These are phyloP conservation scores for Embidobia sp. DNA, from an alignment of 2,888 invertebrate genomes.

Conservation along the genomic window DNA sequence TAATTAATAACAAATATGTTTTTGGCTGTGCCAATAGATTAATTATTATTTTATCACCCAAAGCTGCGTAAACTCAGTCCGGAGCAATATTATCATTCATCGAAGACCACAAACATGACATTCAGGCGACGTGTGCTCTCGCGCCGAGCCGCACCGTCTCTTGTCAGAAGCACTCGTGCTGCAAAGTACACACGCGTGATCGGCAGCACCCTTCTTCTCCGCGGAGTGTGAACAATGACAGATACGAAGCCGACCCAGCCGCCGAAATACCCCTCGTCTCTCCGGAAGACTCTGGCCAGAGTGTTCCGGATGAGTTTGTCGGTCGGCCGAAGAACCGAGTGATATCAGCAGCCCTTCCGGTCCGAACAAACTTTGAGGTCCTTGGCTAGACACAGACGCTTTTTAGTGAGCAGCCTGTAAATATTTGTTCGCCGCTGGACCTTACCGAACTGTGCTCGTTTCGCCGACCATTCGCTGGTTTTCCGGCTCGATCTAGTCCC, in stretches of 20 bases:
- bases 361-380: too few relatives aligned
- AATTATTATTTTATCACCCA: slow-evolving; percentile 63
- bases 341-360: too few relatives aligned
- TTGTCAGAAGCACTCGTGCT: slow-evolving; percentile 10
- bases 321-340: too few relatives aligned
- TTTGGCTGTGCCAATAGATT: too few relatives aligned
- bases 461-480: too few relatives aligned
- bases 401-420: too few relatives aligned
- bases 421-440: too few relatives aligned
- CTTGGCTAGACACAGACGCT: too few relatives aligned
- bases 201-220: neutral
- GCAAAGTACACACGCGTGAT: slow-evolving; percentile 13
- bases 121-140: slow-evolving; percentile 55
- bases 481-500: too few relatives aligned
- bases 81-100: slow-evolving; percentile 62
- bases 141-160: slow-evolving; percentile 59
- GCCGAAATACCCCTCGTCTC: slow-evolving; percentile 16
- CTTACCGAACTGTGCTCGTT: too few relatives aligned
- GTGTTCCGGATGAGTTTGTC: slow-evolving; percentile 64
- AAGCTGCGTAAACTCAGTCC: slow-evolving; percentile 52
- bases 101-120: slow-evolving; percentile 67
- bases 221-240: slow-evolving; percentile 24
- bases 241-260: neutral
- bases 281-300: slow-evolving; percentile 61
- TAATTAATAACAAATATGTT: too few relatives aligned